Evolutionary conservation across 2,888 invertebrate species (phyloP), one percentile per base, ranked within the genome.

Genomic region (Copidosoma aretas): DNA sequence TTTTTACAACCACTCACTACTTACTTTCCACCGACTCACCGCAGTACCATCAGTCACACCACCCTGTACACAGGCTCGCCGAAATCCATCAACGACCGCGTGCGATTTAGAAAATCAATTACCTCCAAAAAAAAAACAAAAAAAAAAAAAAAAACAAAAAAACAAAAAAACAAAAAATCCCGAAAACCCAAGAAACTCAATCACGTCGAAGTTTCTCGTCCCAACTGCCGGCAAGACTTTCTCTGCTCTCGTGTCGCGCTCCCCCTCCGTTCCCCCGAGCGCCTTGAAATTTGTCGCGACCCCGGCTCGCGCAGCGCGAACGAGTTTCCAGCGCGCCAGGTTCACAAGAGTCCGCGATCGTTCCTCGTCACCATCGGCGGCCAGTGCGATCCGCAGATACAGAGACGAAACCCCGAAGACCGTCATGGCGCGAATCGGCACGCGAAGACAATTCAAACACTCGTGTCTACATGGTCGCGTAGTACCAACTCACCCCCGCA

Each of bases 401-500:
- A n/a, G n/a, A n/a, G n/a, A n/a, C n/a, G 8, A 32, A 32, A 32
- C 32, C 3, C 32, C 32, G 8, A 32, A 3, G 32, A 32, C 4
- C 32, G 32, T 32, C 4, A 32, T n/a, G n/a, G n/a, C n/a, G n/a
- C n/a, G n/a, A n/a, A n/a, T n/a, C n/a, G 43, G 2, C 43, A 46
- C 17, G 8, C 43, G 32, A 15, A 8, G 12, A 3, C 43, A 12
- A 46, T 46, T 46, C 12, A n/a, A n/a, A n/a, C n/a, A n/a, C n/a
- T n/a, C n/a, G n/a, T n/a, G n/a, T 17, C 17, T 12, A 3, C 43
- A 12, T 46, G 14, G 8, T 8, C 3, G 12, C 4, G 43, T 17
- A 8, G 43, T 46, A 17, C 4, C 43, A 17, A 46, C 43, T 46
- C 43, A 46, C 43, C 77, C 82, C 82, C 74, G 65, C 71, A 72